Evolutionary conservation across 35 echinoderm and acorn worm genomes (phyloP), one percentile per base, ranked within the genome.

Genomic region (Hemicentrotus pulcherrimus): DNA sequence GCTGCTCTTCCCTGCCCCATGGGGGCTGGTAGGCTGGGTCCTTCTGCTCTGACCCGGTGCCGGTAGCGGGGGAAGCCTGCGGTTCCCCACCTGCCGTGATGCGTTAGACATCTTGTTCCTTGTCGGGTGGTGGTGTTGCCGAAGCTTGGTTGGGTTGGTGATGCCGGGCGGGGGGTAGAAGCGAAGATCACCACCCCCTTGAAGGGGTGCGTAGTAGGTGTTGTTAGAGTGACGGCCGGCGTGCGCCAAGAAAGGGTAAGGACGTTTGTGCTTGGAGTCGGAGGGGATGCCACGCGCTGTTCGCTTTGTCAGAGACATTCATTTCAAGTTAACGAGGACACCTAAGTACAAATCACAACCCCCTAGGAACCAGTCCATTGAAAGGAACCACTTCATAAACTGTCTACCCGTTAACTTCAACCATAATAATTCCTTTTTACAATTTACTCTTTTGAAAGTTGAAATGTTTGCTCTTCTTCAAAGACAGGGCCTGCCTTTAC

Each of bases 31-130:
- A 4, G 78, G 47, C 35, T 46, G 95, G 52, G 95, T 48, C 9
- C 88, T 86, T 46, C 94, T 94, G 52, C 85, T 94, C 28, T 94
- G 92, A 14, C 88, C 95, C 50, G 47, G 96, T 45, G 94, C 95
- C 7, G 97, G 97, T 9, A 98, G 95, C n/a, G 97, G 97, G 31
- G 97, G 97, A 32, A 98, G 94, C 58, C 97, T 94, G 15, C 97
- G 86, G 85, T 71, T 98, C 4, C 96, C 96, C 32, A 96, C 95
- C 86, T 98, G 97, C 24, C 96, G 92, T 24, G 94, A 95, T 7
- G 97, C 95, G 32, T 95, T 97, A n/a, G 97, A 98, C 97, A 98
- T 98, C 48, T 94, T 96, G 12, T 61, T 46, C 47, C 18, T 88
- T 2, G 91, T 32, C 45, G 46, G 91, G 22, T 93, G 88, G 88